These are phyloP conservation scores for Spea multiplicata DNA, from an alignment of 2,113 vertebrate species.

Conservation along the genomic window DNA sequence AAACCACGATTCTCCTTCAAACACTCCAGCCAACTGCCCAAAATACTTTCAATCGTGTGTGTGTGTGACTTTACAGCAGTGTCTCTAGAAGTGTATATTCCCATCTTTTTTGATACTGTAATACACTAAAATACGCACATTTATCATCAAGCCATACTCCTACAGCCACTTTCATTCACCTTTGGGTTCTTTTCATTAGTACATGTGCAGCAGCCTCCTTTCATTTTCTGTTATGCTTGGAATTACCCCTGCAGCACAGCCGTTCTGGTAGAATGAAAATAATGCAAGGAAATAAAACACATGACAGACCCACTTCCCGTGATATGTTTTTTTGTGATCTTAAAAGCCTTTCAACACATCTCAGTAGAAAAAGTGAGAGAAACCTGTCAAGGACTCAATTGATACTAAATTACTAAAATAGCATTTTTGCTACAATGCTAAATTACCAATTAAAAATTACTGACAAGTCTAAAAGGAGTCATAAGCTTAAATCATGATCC, in stretches of 20 bases:
- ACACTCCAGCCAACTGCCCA: too few species aligned
- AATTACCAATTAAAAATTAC: too few species aligned
- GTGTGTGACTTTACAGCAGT: too few species aligned
- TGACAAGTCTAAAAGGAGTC: too few species aligned
- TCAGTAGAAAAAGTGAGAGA: neutral
- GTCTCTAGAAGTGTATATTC: neutral
- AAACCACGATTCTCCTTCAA: too few species aligned
- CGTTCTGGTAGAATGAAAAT: neutral
- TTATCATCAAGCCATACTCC: neutral
- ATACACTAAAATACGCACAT: neutral
- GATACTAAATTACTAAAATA: too few species aligned
- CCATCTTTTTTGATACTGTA: neutral
- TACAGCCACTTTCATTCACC: neutral
- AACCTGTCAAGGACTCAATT: neutral
- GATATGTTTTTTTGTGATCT: neutral
- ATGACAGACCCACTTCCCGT: neutral
- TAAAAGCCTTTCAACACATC: slow-evolving; percentile 1
- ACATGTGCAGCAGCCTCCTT: neutral
- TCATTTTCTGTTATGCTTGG: neutral
- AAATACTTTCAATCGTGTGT: too few species aligned
- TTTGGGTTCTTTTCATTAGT: neutral
- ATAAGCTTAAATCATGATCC: too few species aligned
- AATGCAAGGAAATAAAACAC: slow-evolving; percentile 1
- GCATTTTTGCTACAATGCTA: too few species aligned
- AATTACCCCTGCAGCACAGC: slow-evolving; percentile 9